phyloP scores from a whole-genome alignment of 2,888 invertebrate species.

The Dorcus hopei region DNA sequence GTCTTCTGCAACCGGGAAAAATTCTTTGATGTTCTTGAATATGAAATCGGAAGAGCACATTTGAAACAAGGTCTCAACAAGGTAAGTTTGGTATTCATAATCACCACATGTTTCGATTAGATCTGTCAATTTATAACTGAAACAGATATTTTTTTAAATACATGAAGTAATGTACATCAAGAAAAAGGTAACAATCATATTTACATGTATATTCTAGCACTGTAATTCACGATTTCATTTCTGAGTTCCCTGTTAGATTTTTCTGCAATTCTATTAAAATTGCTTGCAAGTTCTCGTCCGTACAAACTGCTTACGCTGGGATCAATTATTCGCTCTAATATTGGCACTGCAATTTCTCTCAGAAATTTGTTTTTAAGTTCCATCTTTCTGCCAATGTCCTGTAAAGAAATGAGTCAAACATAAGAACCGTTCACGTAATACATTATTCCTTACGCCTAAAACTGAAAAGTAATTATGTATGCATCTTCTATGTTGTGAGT shows the following conservation, averaged over 20 bases:
- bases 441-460: slow-evolving; percentile 1
- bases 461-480: slow-evolving; percentile 2
- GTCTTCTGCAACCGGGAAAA: slow-evolving; percentile 9
- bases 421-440: neutral
- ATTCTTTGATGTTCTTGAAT: neutral
- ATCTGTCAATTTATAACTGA: slow-evolving; percentile 8
- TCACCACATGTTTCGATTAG: slow-evolving; percentile 8
- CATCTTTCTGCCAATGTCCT: slow-evolving; percentile 1
- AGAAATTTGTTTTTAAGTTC: slow-evolving; percentile 1
- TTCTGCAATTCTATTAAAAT: slow-evolving; percentile 1
- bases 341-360: neutral
- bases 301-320: slow-evolving; percentile 6
- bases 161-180: neutral
- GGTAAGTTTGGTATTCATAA: slow-evolving; percentile 11
- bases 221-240: slow-evolving; percentile 3
- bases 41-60: slow-evolving; percentile 1
- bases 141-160: neutral
- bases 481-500: neutral
- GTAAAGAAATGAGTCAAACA: neutral
- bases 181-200: neutral
- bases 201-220: slow-evolving; percentile 8
- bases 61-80: slow-evolving; percentile 10
- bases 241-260: neutral
- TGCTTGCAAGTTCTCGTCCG: slow-evolving; percentile 4
- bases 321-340: slow-evolving; percentile 8